Evolutionary conservation across 2,113 vertebrate genomes (phyloP).

Genomic region (Lagopus leucura): DNA sequence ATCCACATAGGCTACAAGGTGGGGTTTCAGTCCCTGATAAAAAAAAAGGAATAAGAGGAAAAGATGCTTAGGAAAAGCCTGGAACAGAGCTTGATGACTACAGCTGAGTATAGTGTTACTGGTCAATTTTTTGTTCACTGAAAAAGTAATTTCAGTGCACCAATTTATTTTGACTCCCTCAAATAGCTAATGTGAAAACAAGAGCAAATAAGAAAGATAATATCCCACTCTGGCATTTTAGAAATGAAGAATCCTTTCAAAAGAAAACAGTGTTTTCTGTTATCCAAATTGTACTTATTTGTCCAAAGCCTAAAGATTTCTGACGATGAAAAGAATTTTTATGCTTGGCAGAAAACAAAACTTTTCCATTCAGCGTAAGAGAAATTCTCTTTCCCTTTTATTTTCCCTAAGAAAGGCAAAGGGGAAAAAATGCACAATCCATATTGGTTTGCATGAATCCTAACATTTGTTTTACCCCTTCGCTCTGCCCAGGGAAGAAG

Average conservation of each 20-base stretch:
- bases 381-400: not conserved
- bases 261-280: conserved; percentile 1
- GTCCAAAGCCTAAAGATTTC: conserved; percentile 11
- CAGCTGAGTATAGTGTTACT: not conserved
- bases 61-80: not conserved
- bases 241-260: conserved; percentile 20
- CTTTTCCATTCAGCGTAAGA: not conserved
- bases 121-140: conserved; percentile 23
- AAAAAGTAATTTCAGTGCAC: conserved; percentile 1
- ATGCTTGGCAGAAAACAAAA: not conserved
- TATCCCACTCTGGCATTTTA: not conserved
- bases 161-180: conserved; percentile 33
- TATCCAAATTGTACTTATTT: conserved; percentile 30
- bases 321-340: conserved; percentile 2
- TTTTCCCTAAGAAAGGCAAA: not conserved
- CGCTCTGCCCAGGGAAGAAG: not conserved
- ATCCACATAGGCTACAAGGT: not conserved
- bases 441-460: not conserved
- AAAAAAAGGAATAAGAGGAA: not conserved
- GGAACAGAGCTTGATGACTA: not conserved
- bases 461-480: not conserved
- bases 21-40: not conserved
- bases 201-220: conserved; percentile 35
- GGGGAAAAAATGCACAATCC: not conserved
- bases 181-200: conserved; percentile 26